A percentile compares a stretch with the other conserved stretches of the same genome.
Conservation (phyloP, 2,888 invertebrate genomes). For the Amiota mariae region DNA sequence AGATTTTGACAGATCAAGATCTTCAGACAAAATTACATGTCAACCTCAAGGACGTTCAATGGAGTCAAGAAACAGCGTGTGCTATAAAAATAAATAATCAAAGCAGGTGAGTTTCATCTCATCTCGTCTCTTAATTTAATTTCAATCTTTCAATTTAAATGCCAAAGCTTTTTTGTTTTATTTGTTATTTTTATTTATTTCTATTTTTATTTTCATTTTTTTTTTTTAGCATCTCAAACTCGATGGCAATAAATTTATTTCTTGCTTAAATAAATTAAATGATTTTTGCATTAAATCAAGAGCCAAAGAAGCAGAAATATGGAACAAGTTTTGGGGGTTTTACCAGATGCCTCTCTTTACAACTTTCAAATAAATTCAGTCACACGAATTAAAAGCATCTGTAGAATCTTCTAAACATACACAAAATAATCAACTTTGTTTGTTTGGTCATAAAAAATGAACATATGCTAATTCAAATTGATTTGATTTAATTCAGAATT, state of each 20-base stretch:
- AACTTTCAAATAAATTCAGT: slow-evolving; percentile 13
- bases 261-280: slow-evolving; percentile 1
- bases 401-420: too few relatives aligned
- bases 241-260: neutral
- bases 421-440: too few relatives aligned
- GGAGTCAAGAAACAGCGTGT: neutral
- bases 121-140: too few relatives aligned
- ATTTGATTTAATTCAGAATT: too few relatives aligned
- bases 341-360: slow-evolving; percentile 14
- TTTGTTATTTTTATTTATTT: neutral
- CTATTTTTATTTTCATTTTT: too few relatives aligned
- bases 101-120: too few relatives aligned
- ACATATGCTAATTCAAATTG: too few relatives aligned
- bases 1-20: slow-evolving; percentile 10
- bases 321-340: slow-evolving; percentile 6
- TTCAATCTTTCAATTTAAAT: neutral
- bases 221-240: neutral
- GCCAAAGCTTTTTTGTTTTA: neutral
- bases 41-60: neutral
- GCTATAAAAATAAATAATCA: too few relatives aligned
- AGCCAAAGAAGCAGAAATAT: neutral
- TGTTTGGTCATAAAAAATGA: too few relatives aligned
- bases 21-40: neutral
- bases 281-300: slow-evolving; percentile 19
- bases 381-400: too few relatives aligned